A percentile compares a stretch with the other conserved stretches of the same genome.
phyloP scores from a whole-genome alignment of 92 coral and sea anemone genomes.

The Metridium senile region DNA sequence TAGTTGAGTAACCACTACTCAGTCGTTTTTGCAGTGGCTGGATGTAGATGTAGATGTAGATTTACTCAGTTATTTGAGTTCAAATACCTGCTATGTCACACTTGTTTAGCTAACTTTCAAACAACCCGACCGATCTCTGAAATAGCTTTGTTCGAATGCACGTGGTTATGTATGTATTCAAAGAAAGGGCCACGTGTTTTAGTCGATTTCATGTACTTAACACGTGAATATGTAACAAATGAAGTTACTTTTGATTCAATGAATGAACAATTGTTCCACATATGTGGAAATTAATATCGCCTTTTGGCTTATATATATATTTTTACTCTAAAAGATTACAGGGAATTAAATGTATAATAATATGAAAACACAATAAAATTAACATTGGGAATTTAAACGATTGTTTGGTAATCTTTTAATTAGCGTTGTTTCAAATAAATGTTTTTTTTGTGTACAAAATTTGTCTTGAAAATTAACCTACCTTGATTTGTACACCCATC shows the following conservation, averaged over 20 bases:
- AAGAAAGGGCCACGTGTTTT: constrained; percentile 3
- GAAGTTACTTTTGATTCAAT: not conserved
- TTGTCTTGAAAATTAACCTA: too few relatives aligned
- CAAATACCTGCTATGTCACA: too few relatives aligned
- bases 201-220: too few relatives aligned
- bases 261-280: not conserved
- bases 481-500: too few relatives aligned
- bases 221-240: not conserved
- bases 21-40: too few relatives aligned
- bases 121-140: too few relatives aligned
- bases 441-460: too few relatives aligned
- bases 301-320: not conserved
- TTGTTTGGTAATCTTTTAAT: not conserved
- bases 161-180: constrained; percentile 1
- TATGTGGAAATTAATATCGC: not conserved
- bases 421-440: too few relatives aligned
- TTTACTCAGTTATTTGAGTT: too few relatives aligned
- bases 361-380: not conserved
- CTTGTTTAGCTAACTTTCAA: too few relatives aligned
- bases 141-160: constrained; percentile 1
- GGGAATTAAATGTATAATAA: not conserved
- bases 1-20: too few relatives aligned
- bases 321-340: not conserved
- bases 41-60: too few relatives aligned
- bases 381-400: not conserved